Evolutionary conservation across 2,888 invertebrate species (phyloP).

Genomic region (Lepidochitona cinerea): DNA sequence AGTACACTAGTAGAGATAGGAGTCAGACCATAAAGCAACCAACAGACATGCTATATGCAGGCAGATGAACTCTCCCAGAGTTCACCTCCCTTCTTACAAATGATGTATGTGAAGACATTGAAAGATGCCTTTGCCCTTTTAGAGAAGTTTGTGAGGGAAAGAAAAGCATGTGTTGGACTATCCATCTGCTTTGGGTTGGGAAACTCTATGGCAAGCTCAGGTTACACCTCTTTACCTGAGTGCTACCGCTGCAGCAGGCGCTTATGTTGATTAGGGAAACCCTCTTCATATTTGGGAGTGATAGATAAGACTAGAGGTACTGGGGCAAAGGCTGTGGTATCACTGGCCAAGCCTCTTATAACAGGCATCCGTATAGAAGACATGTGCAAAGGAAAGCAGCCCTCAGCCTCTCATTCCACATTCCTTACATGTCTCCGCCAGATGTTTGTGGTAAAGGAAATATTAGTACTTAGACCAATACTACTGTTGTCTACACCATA

Average conservation of each 20-base stretch:
- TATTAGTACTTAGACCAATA: not conserved
- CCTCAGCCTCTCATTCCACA: not conserved
- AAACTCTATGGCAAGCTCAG: not conserved
- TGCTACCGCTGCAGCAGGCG: not conserved
- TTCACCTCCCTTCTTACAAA: not conserved
- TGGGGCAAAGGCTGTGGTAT: too few species aligned
- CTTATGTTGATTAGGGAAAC: not conserved
- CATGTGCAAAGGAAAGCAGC: not conserved
- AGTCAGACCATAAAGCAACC: not conserved
- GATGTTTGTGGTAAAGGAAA: not conserved
- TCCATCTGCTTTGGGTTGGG: not conserved
- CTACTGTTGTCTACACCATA: not conserved
- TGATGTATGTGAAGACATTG: not conserved
- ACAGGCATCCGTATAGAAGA: not conserved
- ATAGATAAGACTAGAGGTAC: not conserved
- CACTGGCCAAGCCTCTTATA: too few species aligned
- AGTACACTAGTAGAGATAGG: not conserved
- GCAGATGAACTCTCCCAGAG: not conserved
- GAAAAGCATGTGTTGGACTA: not conserved
- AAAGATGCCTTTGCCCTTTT: conserved; percentile 6
- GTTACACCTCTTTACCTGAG: not conserved
- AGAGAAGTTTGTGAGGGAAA: not conserved
- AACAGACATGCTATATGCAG: not conserved
- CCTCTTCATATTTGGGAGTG: conserved; percentile 6
- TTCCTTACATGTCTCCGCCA: not conserved